These are phyloP conservation scores for Drosophila bocqueti DNA, from an alignment of 1,140 invertebrate species.

Conservation along the genomic window DNA sequence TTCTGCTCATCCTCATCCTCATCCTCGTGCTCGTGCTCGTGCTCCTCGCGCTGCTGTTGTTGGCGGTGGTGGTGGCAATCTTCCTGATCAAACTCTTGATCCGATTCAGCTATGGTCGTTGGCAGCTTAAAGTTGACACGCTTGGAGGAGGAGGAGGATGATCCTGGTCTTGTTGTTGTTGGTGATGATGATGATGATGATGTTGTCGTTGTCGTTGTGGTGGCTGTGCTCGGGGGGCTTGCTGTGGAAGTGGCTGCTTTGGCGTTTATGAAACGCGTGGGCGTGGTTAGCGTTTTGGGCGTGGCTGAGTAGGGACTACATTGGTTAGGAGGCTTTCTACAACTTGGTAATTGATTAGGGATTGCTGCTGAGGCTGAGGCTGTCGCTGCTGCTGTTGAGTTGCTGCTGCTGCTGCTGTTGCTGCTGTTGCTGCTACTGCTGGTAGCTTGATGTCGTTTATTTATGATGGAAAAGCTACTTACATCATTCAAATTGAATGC, in stretches of 20 bases:
- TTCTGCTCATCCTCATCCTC: neutral
- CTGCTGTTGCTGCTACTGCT: conserved; percentile 54
- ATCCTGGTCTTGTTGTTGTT: conserved; percentile 18
- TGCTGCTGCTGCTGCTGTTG: conserved; percentile 22
- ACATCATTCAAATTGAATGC: conserved; percentile 81
- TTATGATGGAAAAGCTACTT: conserved; percentile 72
- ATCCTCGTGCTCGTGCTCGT: no score
- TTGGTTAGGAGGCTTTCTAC: conserved; percentile 44
- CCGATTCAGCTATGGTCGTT: conserved; percentile 60
- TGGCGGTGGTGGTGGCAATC: no score
- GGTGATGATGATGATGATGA: neutral
- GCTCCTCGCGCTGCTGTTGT: conserved; percentile 2
- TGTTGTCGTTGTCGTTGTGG: neutral
- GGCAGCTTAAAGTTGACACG: conserved; percentile 78
- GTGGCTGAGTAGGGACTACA: conserved; percentile 43
- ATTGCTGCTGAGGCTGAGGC: conserved; percentile 27
- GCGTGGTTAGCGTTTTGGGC: conserved; percentile 74
- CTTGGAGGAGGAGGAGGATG: conserved; percentile 30
- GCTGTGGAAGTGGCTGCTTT: conserved; percentile 56
- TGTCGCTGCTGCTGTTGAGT: conserved; percentile 19
- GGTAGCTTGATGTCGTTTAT: conserved; percentile 74
- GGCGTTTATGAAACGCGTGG: conserved; percentile 71
- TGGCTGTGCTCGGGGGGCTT: neutral
- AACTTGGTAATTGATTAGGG: conserved; percentile 46
- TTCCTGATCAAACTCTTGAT: conserved; percentile 50